These are phyloP conservation scores for Psilopsiagon aymara DNA, from an alignment of 2,113 vertebrate genomes.

Conservation along the genomic window DNA sequence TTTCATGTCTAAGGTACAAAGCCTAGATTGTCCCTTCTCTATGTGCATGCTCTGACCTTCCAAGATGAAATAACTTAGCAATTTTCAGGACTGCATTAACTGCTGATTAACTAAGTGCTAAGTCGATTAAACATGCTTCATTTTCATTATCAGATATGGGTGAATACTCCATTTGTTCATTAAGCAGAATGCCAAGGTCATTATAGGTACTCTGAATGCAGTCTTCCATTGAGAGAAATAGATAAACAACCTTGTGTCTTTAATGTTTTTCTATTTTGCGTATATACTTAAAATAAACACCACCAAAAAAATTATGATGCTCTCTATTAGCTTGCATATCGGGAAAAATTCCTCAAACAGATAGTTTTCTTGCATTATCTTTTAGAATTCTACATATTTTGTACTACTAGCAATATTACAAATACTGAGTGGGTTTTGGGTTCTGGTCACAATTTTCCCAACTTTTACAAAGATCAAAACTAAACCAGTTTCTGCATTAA, in stretches of 20 bases:
- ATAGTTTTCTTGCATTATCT: background rate
- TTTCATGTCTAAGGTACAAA: background rate
- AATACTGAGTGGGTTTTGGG: background rate
- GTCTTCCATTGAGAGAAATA: background rate
- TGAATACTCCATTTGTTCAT: conserved; percentile 79
- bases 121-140: conserved; percentile 79
- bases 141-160: conserved; percentile 80
- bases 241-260: background rate
- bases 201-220: background rate
- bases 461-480: background rate
- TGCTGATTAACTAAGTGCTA: conserved; percentile 77
- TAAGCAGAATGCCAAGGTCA: conserved; percentile 64
- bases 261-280: background rate
- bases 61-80: conserved; percentile 77
- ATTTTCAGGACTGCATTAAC: conserved; percentile 80
- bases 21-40: background rate
- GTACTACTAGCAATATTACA: background rate
- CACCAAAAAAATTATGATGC: no score
- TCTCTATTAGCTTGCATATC: background rate
- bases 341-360: background rate
- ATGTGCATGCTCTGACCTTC: conserved; percentile 44
- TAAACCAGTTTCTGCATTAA: background rate
- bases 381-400: background rate
- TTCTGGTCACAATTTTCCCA: background rate
- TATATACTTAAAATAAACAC: background rate